Evolutionary conservation across 2,113 vertebrate species (phyloP).

Genomic region (Calonectris borealis): DNA sequence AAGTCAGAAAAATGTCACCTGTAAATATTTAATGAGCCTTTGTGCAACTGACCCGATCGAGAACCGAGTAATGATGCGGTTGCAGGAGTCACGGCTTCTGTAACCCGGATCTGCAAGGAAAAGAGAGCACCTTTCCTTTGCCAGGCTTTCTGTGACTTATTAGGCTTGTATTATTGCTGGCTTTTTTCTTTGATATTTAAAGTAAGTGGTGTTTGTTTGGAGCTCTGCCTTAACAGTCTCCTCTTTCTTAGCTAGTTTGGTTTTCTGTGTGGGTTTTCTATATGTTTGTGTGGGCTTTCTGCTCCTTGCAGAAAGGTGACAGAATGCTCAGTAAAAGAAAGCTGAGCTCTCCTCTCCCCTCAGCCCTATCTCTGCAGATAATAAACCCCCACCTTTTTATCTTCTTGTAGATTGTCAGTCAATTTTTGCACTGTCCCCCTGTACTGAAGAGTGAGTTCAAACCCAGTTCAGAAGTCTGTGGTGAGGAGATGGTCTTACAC

Average conservation of each 20-base stretch:
- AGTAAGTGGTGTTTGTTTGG: background rate
- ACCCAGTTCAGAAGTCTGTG: background rate
- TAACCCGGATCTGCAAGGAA: background rate
- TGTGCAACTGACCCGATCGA: constrained; percentile 19
- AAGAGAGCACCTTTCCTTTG: background rate
- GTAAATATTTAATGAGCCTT: constrained; percentile 65
- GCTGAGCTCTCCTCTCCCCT: background rate
- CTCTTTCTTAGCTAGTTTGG: background rate
- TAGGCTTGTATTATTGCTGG: background rate
- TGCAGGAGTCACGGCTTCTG: background rate
- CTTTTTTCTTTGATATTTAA: background rate
- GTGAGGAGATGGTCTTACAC: background rate
- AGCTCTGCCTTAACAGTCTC: background rate
- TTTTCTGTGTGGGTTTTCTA: background rate
- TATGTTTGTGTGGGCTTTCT: background rate
- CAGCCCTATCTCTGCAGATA: background rate
- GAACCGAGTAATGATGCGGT: background rate
- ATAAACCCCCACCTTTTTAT: background rate
- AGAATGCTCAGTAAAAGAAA: background rate
- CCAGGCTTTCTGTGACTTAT: background rate
- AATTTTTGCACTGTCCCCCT: background rate
- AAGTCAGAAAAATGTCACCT: constrained; percentile 38
- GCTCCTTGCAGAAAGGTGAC: background rate
- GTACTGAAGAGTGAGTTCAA: background rate
- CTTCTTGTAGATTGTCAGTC: background rate